Conservation (phyloP, 2,797 vertebrate genomes). For the Setipinna tenuifilis region DNA sequence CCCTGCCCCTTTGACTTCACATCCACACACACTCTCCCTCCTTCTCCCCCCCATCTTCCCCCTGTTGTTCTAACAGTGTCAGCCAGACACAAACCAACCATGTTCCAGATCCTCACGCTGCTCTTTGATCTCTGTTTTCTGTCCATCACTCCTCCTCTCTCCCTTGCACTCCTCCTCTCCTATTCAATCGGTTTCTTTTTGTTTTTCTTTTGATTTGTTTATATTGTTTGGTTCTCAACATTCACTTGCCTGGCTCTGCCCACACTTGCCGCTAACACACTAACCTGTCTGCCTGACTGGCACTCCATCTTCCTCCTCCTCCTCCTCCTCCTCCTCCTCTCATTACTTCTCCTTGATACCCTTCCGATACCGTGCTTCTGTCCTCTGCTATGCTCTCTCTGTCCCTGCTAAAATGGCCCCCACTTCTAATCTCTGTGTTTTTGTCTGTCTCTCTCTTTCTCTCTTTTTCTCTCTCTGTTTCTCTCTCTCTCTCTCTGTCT, state of each 20-base stretch:
- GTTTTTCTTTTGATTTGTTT: slow-evolving; percentile 29
- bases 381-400: slow-evolving; percentile 33
- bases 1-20: neutral
- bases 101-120: slow-evolving; percentile 70
- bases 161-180: slow-evolving; percentile 52
- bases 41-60: slow-evolving; percentile 47
- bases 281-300: slow-evolving; percentile 20
- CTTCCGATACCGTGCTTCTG: slow-evolving; percentile 43
- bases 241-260: slow-evolving; percentile 3
- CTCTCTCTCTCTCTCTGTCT: slow-evolving; percentile 25
- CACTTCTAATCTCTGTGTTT: slow-evolving; percentile 34
- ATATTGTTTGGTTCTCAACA: neutral
- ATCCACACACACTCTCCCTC: slow-evolving; percentile 28
- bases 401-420: slow-evolving; percentile 27
- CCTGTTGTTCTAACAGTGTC: slow-evolving; percentile 71
- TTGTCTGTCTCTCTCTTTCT: neutral
- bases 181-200: slow-evolving; percentile 6
- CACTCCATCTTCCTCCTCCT: slow-evolving; percentile 6
- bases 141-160: slow-evolving; percentile 60
- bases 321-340: slow-evolving; percentile 47
- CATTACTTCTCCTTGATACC: slow-evolving; percentile 34
- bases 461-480: no score
- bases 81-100: slow-evolving; percentile 60
- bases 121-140: slow-evolving; percentile 69
- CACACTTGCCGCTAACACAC: neutral